Conservation (phyloP, 2,888 invertebrate species). For the Meghimatium bilineatum region DNA sequence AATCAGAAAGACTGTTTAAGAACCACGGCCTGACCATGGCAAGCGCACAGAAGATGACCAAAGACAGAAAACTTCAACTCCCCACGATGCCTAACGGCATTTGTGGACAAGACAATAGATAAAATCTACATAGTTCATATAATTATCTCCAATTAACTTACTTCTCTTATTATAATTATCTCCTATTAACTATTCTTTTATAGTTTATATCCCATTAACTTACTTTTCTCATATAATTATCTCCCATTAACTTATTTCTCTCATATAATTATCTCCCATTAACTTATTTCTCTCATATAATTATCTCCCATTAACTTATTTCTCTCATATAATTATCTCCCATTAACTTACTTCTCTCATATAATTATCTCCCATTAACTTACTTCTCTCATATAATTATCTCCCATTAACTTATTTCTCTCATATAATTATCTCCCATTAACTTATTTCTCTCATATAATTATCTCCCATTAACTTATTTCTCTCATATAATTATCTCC, state of each 20-base stretch:
- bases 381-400: not conserved
- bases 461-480: too few relatives aligned
- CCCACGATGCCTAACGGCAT: too few relatives aligned
- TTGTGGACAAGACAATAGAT: too few relatives aligned
- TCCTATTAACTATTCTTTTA: not conserved
- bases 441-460: not conserved
- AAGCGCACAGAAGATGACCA: too few relatives aligned
- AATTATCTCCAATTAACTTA: not conserved
- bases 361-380: not conserved
- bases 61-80: too few relatives aligned
- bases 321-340: not conserved
- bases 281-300: not conserved
- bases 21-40: too few relatives aligned
- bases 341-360: not conserved
- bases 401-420: not conserved
- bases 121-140: not conserved
- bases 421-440: not conserved
- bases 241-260: not conserved
- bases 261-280: not conserved
- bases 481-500: too few relatives aligned
- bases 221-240: too few relatives aligned
- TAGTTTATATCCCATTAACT: too few relatives aligned
- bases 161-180: not conserved
- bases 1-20: too few relatives aligned
- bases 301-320: not conserved